Evolutionary conservation across 2,888 invertebrate genomes (phyloP).

Genomic region (Zygogramma bicolorata): DNA sequence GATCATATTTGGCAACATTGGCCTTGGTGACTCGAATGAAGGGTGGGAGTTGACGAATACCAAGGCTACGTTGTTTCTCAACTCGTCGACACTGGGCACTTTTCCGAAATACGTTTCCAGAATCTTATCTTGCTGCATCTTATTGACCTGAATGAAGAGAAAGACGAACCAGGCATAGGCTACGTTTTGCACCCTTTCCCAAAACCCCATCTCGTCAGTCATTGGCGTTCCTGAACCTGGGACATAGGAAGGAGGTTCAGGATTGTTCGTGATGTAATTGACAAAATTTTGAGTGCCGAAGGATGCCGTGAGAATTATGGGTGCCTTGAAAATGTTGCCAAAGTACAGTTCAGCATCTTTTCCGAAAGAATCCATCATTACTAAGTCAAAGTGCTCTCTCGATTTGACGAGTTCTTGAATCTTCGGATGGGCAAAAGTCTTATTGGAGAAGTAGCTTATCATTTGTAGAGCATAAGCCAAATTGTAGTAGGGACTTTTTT

Average conservation of each 20-base stretch:
- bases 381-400: slow-evolving; percentile 55
- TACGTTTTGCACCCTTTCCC: slow-evolving; percentile 52
- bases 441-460: slow-evolving; percentile 39
- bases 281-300: slow-evolving; percentile 52
- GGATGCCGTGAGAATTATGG: slow-evolving; percentile 59
- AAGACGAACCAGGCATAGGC: slow-evolving; percentile 10
- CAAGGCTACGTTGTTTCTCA: slow-evolving; percentile 55
- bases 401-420: slow-evolving; percentile 35
- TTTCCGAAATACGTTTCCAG: slow-evolving; percentile 55
- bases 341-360: slow-evolving; percentile 53
- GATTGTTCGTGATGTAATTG: slow-evolving; percentile 57
- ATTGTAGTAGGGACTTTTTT: slow-evolving; percentile 25
- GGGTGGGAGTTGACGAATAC: slow-evolving; percentile 58
- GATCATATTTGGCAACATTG: slow-evolving; percentile 54
- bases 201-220: slow-evolving; percentile 51
- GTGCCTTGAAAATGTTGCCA: slow-evolving; percentile 56
- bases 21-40: slow-evolving; percentile 50
- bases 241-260: slow-evolving; percentile 57
- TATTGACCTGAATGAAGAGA: not conserved
- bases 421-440: slow-evolving; percentile 41
- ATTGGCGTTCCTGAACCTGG: slow-evolving; percentile 55
- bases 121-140: slow-evolving; percentile 34
- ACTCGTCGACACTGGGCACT: slow-evolving; percentile 49
- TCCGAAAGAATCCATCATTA: slow-evolving; percentile 55
- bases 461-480: slow-evolving; percentile 26